phyloP scores from a whole-genome alignment of 1,140 invertebrate species.

The Acromyrmex charruanus region DNA sequence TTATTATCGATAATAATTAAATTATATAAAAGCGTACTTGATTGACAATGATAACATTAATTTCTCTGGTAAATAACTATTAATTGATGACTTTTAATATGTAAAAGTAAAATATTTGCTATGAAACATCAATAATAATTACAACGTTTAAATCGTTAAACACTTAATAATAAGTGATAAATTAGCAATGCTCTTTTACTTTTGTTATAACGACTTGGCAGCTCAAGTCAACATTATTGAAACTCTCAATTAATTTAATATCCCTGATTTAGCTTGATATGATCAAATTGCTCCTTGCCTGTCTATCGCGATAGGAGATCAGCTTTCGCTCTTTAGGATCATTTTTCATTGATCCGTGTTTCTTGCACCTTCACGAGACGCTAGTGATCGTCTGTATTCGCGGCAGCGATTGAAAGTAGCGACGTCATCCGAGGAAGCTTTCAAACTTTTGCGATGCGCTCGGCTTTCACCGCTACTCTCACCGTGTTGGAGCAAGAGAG shows the following conservation, averaged over 20 bases:
- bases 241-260: conserved; percentile 38
- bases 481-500: conserved; percentile 50
- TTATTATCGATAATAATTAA: neutral
- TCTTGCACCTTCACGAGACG: conserved; percentile 44
- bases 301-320: conserved; percentile 49
- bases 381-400: conserved; percentile 36
- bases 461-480: conserved; percentile 69
- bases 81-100: neutral
- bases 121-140: neutral
- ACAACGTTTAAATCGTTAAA: neutral
- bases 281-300: conserved; percentile 29
- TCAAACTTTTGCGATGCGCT: conserved; percentile 68
- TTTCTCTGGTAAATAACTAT: neutral
- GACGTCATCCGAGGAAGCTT: conserved; percentile 68
- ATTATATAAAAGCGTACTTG: neutral
- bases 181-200: neutral
- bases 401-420: conserved; percentile 64
- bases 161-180: neutral
- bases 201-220: conserved; percentile 8
- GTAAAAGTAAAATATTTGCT: neutral
- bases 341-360: conserved; percentile 68
- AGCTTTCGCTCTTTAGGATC: conserved; percentile 60
- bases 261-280: conserved; percentile 1
- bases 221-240: neutral
- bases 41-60: neutral